Percentiles rank a stretch among this genome's conserved stretches.
Conservation (phyloP, 1,140 invertebrate genomes). For the Drosophila neocordata region DNA sequence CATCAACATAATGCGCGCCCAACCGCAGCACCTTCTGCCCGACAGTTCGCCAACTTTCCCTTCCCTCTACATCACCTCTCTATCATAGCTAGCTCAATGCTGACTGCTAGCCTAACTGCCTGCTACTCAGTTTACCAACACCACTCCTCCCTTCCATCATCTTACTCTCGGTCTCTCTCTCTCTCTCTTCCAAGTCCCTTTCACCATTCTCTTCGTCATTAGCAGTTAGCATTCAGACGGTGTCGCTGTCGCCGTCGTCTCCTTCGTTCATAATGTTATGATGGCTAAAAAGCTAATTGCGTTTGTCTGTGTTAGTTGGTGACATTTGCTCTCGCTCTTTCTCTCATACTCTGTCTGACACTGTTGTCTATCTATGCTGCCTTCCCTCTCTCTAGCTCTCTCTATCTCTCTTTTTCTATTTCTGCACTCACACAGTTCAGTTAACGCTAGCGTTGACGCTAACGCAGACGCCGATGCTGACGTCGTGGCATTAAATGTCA, state of each 20-base stretch:
- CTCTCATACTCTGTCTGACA: neutral
- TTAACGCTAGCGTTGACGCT: neutral
- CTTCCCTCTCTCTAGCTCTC: neutral
- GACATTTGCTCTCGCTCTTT: slow-evolving; percentile 62
- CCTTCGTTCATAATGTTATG: slow-evolving; percentile 77
- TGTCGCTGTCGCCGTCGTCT: slow-evolving; percentile 29
- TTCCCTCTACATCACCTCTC: neutral
- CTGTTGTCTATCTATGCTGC: too few species aligned
- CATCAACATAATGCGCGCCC: slow-evolving; percentile 63
- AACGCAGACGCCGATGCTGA: slow-evolving; percentile 5
- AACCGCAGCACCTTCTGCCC: slow-evolving; percentile 35
- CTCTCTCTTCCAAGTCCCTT: neutral
- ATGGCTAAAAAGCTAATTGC: slow-evolving; percentile 79
- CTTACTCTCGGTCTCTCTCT: slow-evolving; percentile 11
- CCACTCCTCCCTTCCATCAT: too few species aligned
- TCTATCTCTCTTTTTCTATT: slow-evolving; percentile 13
- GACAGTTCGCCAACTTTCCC: slow-evolving; percentile 12
- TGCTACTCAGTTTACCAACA: neutral
- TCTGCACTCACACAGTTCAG: neutral
- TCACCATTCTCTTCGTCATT: slow-evolving; percentile 58
- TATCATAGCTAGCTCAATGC: slow-evolving; percentile 4
- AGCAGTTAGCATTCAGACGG: slow-evolving; percentile 64
- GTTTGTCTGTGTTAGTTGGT: slow-evolving; percentile 70
- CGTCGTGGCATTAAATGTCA: slow-evolving; percentile 74
- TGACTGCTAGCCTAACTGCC: slow-evolving; percentile 41